phyloP scores from a whole-genome alignment of 2,797 vertebrate genomes.

The Diceros bicornis region DNA sequence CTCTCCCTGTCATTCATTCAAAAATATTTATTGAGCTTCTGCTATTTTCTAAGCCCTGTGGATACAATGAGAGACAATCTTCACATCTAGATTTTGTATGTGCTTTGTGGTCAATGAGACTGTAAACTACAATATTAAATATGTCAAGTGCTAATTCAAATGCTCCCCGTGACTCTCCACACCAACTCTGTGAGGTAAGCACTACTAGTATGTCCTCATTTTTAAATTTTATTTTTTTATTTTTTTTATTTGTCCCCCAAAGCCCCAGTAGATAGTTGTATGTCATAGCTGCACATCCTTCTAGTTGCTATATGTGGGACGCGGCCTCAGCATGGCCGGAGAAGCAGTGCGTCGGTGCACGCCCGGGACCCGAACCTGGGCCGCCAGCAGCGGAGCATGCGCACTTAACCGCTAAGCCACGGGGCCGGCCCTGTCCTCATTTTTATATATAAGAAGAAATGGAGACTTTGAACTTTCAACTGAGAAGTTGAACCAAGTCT shows the following conservation, averaged over 20 bases:
- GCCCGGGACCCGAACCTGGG: too few species aligned
- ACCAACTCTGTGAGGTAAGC: neutral
- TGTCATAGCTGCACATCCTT: too few species aligned
- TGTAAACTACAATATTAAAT: constrained; percentile 31
- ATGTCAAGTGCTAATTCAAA: neutral
- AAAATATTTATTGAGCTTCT: neutral
- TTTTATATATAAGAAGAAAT: neutral
- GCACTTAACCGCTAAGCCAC: too few species aligned
- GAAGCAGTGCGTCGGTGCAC: too few species aligned
- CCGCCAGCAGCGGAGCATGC: too few species aligned
- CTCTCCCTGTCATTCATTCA: neutral
- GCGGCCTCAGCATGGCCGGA: too few species aligned
- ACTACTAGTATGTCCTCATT: neutral
- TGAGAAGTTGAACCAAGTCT: neutral
- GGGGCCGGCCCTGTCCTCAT: too few species aligned
- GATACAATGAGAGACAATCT: neutral
- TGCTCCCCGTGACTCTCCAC: neutral
- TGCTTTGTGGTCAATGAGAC: neutral
- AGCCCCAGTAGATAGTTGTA: too few species aligned
- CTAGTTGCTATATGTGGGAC: too few species aligned
- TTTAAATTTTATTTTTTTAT: too few species aligned
- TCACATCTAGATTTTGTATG: neutral
- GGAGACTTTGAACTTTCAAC: neutral
- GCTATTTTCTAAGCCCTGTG: neutral
- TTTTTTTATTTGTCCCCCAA: too few species aligned